Conservation (phyloP, 2,888 invertebrate species). For the Acanthopleura granulata region DNA sequence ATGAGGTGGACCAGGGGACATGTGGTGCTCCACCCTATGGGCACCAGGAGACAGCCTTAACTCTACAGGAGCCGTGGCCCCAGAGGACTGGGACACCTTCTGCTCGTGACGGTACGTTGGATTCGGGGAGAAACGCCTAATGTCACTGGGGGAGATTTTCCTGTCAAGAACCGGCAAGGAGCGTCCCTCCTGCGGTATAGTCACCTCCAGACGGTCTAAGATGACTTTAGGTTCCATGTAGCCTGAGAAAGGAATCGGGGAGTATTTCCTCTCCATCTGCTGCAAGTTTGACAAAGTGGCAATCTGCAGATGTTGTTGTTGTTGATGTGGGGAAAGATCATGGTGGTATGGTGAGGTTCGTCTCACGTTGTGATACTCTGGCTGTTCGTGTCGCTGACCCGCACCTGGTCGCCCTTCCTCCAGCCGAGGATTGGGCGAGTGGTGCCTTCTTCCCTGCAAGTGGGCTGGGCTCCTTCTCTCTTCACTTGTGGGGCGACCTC, state of each 20-base stretch:
- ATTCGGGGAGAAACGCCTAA: neutral
- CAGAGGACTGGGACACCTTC: neutral
- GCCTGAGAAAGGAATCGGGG: constrained; percentile 9
- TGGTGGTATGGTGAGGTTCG: too few relatives aligned
- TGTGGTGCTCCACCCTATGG: neutral
- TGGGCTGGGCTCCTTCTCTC: too few relatives aligned
- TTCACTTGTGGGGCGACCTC: too few relatives aligned
- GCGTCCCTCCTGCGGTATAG: neutral
- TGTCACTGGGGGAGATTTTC: neutral
- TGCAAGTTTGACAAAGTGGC: neutral
- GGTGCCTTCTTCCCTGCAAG: too few relatives aligned
- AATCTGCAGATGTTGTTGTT: neutral
- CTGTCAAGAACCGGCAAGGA: neutral
- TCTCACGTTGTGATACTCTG: too few relatives aligned
- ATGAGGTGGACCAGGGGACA: neutral
- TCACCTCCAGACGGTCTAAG: neutral
- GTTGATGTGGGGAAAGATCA: too few relatives aligned
- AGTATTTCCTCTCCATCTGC: constrained; percentile 16
- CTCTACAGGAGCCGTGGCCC: neutral
- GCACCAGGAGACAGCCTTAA: neutral
- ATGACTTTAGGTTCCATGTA: constrained; percentile 7
- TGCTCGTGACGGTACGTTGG: too few relatives aligned
- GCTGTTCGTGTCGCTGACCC: too few relatives aligned
- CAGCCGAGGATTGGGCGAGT: too few relatives aligned
- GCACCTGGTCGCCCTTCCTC: too few relatives aligned